Evolutionary conservation across 2,113 vertebrate genomes (phyloP).

Genomic region (Calidris pygmaea): DNA sequence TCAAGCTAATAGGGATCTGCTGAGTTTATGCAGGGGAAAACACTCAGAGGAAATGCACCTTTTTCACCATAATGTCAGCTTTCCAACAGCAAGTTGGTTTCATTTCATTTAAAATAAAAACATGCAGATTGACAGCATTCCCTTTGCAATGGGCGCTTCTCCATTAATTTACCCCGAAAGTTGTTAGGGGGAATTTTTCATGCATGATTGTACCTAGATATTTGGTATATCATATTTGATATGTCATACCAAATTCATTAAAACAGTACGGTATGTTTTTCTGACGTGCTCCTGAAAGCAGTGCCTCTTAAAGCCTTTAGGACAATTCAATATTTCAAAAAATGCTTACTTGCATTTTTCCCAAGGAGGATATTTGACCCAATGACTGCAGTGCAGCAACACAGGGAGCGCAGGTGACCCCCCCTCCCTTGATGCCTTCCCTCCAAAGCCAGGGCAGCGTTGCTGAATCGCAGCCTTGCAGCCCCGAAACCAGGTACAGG

Average conservation of each 20-base stretch:
- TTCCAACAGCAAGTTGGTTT: not conserved
- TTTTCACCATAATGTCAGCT: not conserved
- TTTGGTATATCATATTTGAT: not conserved
- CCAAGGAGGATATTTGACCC: not conserved
- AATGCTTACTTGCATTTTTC: not conserved
- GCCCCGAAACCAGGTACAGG: not conserved
- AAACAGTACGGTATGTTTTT: not conserved
- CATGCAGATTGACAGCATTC: not conserved
- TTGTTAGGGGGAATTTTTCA: not conserved
- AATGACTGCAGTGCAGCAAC: not conserved
- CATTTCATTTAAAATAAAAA: constrained; percentile 6
- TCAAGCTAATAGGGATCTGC: constrained; percentile 36
- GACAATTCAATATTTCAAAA: not conserved
- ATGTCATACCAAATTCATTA: not conserved
- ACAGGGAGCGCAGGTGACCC: rapidly evolving
- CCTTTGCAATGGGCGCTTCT: not conserved
- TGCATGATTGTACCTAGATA: not conserved
- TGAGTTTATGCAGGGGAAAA: not conserved
- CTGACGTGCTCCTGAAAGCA: not conserved
- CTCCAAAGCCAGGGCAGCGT: not conserved
- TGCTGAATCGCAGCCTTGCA: not conserved
- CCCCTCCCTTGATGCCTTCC: not conserved
- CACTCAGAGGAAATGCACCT: not conserved
- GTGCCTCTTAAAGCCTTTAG: not conserved
- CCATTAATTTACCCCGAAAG: not conserved